Evolutionary conservation across 2,888 invertebrate species (phyloP), one percentile per base, ranked within the genome.

Genomic region (Trilocha varians): DNA sequence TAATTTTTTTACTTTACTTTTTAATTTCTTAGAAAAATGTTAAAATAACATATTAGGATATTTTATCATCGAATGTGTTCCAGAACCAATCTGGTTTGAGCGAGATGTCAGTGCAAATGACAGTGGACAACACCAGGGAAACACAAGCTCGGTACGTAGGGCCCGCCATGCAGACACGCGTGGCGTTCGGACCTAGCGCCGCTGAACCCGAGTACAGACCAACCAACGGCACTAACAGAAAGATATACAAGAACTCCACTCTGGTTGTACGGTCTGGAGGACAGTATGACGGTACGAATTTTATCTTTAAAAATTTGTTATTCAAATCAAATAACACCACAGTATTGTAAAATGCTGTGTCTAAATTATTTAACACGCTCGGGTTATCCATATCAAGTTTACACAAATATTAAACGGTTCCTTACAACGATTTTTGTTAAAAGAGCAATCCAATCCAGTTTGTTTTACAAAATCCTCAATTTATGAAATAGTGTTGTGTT

Each of bases 231-330:
- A 91, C 93, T 4, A 91, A 92, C 60, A 76, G 88, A 5, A 74
- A 78, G 36, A 89, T 98, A 17, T 91, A 89, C 40, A 89, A 88
- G 41, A 90, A 93, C 50, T 94, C 94, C 48, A 91, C 97, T 0
- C 88, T 97, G 45, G 90, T 99, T 17, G 90, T 98, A 54, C 98
- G 98, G 65, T 97, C 98, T 1, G 99, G 99, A 13, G 98, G 95
- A 40, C 99, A 99, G 72, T 99, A 98, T 77, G 88, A 88, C 48
- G 92, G 93, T 92, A 49, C 59, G 11, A 3, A 25, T 11, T 1
- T 25, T 25, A 2, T 25, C 2, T 25, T 2, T 25, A 9, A 25
- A n/a, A n/a, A n/a, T n/a, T n/a, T n/a, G n/a, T n/a, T n/a, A n/a
- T n/a, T n/a, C n/a, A n/a, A n/a, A n/a, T n/a, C n/a, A n/a, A n/a